Percentiles rank a stretch among this genome's conserved stretches.
Evolutionary conservation across 1,140 invertebrate species (phyloP).

Genomic region (Drosophila eugracilis): DNA sequence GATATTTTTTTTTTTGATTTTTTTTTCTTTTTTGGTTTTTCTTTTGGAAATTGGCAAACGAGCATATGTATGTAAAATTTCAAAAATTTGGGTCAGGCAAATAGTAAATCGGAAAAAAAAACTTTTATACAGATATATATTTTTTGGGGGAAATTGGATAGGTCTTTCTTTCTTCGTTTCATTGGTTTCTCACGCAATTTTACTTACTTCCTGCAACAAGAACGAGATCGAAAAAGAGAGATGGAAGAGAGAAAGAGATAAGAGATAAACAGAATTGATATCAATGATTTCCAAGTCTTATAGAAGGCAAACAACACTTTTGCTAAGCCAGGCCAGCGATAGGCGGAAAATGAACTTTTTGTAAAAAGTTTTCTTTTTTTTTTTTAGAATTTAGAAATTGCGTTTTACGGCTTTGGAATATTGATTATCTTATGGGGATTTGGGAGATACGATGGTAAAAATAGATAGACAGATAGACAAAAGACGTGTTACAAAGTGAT

Average conservation of each 20-base stretch:
- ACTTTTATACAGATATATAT: conserved; percentile 33
- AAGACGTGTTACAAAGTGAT: conserved; percentile 62
- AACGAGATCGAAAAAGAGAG: conserved; percentile 62
- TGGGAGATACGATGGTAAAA: conserved; percentile 23
- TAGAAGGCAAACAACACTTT: conserved; percentile 66
- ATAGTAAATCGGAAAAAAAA: conserved; percentile 27
- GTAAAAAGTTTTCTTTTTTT: conserved; percentile 48
- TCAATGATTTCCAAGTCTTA: conserved; percentile 69
- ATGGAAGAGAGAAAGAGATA: conserved; percentile 65
- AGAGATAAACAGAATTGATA: conserved; percentile 73
- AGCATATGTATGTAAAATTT: too few relatives aligned
- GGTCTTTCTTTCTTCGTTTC: conserved; percentile 51
- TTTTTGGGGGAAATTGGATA: too few relatives aligned
- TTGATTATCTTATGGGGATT: conserved; percentile 38
- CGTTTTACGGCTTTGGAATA: conserved; percentile 48
- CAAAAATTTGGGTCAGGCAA: conserved; percentile 33
- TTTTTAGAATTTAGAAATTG: conserved; percentile 49
- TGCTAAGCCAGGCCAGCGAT: conserved; percentile 78
- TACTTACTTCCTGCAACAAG: conserved; percentile 82
- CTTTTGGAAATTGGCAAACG: conserved; percentile 48
- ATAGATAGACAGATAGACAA: conserved; percentile 36
- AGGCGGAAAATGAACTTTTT: conserved; percentile 67
- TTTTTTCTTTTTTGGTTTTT: conserved; percentile 18
- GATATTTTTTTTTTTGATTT: too few relatives aligned
- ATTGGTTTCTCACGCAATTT: conserved; percentile 67